Evolutionary conservation across 2,888 invertebrate genomes (phyloP).

Genomic region (Nomada ferruginata): DNA sequence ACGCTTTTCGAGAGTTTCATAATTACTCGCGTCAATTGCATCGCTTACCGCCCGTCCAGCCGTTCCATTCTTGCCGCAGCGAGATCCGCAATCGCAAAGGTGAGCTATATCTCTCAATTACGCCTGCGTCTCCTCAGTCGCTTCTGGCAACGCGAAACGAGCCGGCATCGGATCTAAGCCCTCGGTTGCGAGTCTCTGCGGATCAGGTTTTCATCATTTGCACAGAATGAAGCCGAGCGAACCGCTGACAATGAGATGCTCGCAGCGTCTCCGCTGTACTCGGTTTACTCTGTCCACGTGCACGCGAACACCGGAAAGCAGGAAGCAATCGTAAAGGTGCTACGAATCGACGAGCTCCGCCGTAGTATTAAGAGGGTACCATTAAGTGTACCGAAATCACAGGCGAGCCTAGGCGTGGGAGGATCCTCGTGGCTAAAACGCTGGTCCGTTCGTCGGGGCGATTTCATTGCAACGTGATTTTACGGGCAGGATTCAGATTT

Average conservation of each 20-base stretch:
- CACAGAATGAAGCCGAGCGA: background rate
- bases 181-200: background rate
- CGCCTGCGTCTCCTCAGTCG: too few relatives aligned
- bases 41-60: conserved; percentile 22
- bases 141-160: background rate
- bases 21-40: conserved; percentile 55
- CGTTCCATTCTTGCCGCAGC: background rate
- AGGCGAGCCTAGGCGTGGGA: background rate
- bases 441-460: conserved; percentile 3
- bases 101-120: too few relatives aligned
- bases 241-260: background rate
- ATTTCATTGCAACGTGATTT: conserved; percentile 64
- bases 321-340: background rate
- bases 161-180: background rate
- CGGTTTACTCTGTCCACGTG: background rate
- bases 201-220: background rate
- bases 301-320: background rate
- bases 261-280: background rate
- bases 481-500: conserved; percentile 57
- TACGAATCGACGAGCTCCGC: too few relatives aligned
- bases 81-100: background rate
- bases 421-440: background rate
- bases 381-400: background rate
- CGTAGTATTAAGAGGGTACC: background rate
- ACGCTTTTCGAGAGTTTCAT: conserved; percentile 38